Evolutionary conservation across 2,797 vertebrate species (phyloP).

Genomic region (Nyctalus aviator): DNA sequence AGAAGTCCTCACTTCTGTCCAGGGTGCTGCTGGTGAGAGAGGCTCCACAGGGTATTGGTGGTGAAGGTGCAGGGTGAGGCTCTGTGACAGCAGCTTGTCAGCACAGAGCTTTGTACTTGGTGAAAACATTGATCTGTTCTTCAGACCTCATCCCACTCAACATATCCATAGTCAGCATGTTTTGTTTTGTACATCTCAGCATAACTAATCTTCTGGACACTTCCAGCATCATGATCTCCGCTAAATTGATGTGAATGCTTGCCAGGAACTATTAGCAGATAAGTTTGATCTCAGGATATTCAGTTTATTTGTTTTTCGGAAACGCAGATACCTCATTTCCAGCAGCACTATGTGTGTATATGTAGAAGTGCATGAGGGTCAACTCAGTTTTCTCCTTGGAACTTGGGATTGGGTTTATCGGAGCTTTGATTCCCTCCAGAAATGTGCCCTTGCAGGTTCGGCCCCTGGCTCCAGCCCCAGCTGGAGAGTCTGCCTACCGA

Average conservation of each 20-base stretch:
- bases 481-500: background rate
- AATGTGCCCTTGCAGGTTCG: too few species aligned
- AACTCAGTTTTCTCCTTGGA: slow-evolving; percentile 1
- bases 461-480: too few species aligned
- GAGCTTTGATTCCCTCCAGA: background rate
- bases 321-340: slow-evolving; percentile 3
- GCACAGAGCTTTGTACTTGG: background rate
- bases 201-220: slow-evolving; percentile 33
- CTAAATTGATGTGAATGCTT: slow-evolving; percentile 53
- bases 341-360: background rate
- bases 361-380: background rate
- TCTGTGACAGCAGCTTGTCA: background rate
- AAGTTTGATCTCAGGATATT: background rate
- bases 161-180: background rate
- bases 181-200: background rate
- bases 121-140: background rate
- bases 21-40: background rate
- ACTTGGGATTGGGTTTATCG: background rate
- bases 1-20: slow-evolving; percentile 29
- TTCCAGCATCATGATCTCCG: background rate
- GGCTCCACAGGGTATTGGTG: background rate
- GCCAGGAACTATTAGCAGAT: slow-evolving; percentile 17
- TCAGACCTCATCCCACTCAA: background rate
- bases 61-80: background rate
- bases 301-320: slow-evolving; percentile 44